phyloP scores from a whole-genome alignment of 2,797 vertebrate species.

The Siniperca obscura region DNA sequence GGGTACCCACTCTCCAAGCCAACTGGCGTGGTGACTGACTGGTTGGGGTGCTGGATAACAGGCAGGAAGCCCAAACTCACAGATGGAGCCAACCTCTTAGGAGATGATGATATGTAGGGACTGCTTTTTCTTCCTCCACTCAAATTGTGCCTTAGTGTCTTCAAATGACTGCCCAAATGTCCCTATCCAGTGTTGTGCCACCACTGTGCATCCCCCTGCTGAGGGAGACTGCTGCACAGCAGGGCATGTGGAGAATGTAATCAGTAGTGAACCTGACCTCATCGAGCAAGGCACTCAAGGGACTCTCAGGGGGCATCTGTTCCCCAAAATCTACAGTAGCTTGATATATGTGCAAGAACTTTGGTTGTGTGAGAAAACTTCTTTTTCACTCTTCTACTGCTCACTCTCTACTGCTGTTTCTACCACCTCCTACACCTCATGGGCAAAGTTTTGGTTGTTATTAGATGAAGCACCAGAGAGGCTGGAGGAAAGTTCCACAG shows the following conservation, averaged over 20 bases:
- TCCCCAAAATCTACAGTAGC: slow-evolving; percentile 27
- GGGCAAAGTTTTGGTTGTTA: slow-evolving; percentile 35
- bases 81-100: slow-evolving; percentile 47
- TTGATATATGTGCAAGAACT: slow-evolving; percentile 28
- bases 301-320: slow-evolving; percentile 30
- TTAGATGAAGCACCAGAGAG: slow-evolving; percentile 27
- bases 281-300: slow-evolving; percentile 31
- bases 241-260: slow-evolving; percentile 43
- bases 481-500: slow-evolving; percentile 11
- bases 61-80: slow-evolving; percentile 35
- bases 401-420: slow-evolving; percentile 21
- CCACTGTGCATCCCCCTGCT: slow-evolving; percentile 22
- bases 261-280: slow-evolving; percentile 52
- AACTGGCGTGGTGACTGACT: slow-evolving; percentile 42
- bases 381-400: background rate
- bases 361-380: slow-evolving; percentile 27
- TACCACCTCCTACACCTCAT: slow-evolving; percentile 17
- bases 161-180: slow-evolving; percentile 44
- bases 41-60: slow-evolving; percentile 32
- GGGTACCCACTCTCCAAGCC: slow-evolving; percentile 24
- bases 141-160: slow-evolving; percentile 33
- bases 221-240: slow-evolving; percentile 39
- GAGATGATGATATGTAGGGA: slow-evolving; percentile 16
- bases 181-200: slow-evolving; percentile 25
- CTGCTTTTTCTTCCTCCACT: background rate